Evolutionary conservation across 2,888 invertebrate genomes (phyloP), one percentile per base, ranked within the genome.

Genomic region (Anticlea derivata): DNA sequence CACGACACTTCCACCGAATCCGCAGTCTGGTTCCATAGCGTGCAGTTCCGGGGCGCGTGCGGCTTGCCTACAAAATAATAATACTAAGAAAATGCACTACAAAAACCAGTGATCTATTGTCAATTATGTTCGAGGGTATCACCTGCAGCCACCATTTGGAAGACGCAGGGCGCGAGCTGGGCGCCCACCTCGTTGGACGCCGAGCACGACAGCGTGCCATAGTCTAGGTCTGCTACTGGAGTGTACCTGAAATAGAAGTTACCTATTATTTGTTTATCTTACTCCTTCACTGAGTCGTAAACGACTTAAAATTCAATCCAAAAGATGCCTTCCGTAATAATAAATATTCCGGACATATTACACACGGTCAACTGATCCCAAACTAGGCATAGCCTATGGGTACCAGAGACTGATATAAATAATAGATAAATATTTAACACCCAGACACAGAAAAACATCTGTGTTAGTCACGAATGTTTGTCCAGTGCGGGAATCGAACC

Each of bases 111-210:
- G 4, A 4, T 17, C 4, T 17, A 17, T 17, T 17, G 4, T 17
- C 4, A 3, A 17, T 2, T 17, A 17, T 17, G 4, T 17, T 17
- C 4, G n/a, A 33, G 7, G 3, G 2, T 77, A 91, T 91, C 78
- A 97, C 97, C 97, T 68, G 97, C 97, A 43, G 96, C 94, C 29
- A 97, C 96, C 79, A 97, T 95, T 84, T 96, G 96, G 85, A 96
- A 97, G 74, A 96, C 93, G 78, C 97, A 97, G 7, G 97, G 97
- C 61, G 94, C 93, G 61, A 94, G 88, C 80, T 97, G 97, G 48
- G 94, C 91, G 59, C 97, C 97, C 49, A 97, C 96, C 67, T 94
- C 93, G 85, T 97, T 97, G 65, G 94, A 92, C 7, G 96, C 97
- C 92, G 96, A 94, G 81, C 97, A 97, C 23, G 96, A 96, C 47